phyloP scores from a whole-genome alignment of 2,888 invertebrate species.

The Meteorus cinctellus region DNA sequence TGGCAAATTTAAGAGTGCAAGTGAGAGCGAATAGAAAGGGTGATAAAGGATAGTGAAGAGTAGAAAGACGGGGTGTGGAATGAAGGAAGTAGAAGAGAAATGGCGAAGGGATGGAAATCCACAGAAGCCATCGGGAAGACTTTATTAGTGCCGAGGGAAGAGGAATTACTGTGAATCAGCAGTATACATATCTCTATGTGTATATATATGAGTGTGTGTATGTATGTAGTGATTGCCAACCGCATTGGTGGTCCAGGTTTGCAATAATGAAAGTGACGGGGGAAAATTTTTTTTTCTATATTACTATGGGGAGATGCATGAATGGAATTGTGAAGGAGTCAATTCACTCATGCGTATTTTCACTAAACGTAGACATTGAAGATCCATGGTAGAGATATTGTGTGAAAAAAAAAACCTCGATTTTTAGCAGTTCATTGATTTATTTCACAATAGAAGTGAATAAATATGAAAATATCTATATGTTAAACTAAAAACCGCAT shows the following conservation, averaged over 20 bases:
- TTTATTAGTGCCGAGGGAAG: conserved; percentile 39
- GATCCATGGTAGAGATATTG: too few species aligned
- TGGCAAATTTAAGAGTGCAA: conserved; percentile 46
- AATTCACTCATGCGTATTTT: too few species aligned
- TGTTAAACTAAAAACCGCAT: too few species aligned
- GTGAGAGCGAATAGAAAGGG: not conserved
- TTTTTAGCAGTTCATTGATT: too few species aligned
- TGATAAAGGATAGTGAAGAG: conserved; percentile 19
- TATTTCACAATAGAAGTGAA: too few species aligned
- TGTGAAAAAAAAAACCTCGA: too few species aligned
- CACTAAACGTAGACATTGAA: too few species aligned
- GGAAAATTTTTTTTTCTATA: too few species aligned
- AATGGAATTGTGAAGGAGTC: too few species aligned
- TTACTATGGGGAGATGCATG: too few species aligned
- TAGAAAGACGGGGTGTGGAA: conserved; percentile 11
- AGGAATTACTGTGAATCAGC: conserved; percentile 39
- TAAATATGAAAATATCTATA: too few species aligned
- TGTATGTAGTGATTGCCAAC: not conserved
- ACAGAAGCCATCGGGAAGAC: conserved; percentile 39
- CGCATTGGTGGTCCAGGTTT: not conserved
- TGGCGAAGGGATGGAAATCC: conserved; percentile 38
- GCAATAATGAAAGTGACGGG: not conserved
- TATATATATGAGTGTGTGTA: not conserved
- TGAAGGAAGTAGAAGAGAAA: conserved; percentile 16
- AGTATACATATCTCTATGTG: conserved; percentile 18